Evolutionary conservation across 2,113 vertebrate species (phyloP), one percentile per base, ranked within the genome.

Genomic region (Brachyistius frenatus): DNA sequence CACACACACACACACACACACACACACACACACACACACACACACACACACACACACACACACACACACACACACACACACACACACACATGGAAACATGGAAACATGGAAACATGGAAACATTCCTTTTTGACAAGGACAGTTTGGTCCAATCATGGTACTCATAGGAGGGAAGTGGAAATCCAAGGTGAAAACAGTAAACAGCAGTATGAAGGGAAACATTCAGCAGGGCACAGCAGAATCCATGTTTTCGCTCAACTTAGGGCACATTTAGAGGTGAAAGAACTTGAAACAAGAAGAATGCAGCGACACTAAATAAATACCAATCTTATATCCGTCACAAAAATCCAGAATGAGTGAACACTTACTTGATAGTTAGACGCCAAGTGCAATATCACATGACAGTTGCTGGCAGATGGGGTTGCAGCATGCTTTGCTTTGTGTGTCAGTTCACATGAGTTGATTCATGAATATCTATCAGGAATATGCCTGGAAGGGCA

Each of bases 401-500:
- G 84, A 52, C 72, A 30, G 61, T 71, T 50, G 87, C 85, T 81
- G 86, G 85, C 90, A 92, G 92, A 90, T 83, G 23, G 84, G 91
- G 44, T 65, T 52, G 68, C 80, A 66, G 81, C n/a, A 16, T 33
- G 62, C 32, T 84, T 64, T 55, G 73, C 86, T 87, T 85, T 87
- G 80, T 65, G 70, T 79, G 61, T 86, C 88, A 76, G 68, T 86
- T 81, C 86, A 84, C 84, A 84, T 30, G 71, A 85, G 16, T 72
- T 64, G 56, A 2, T 78, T 90, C 85, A 89, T 91, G 85, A 90
- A 93, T 91, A 93, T 91, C 88, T 53, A 88, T 60, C 0, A 68
- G 5, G 23, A 77, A 77, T 60, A 60, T 52, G 76, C 44, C 54
- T 61, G 75, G 37, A 58, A 2, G 47, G 47, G 81, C 73, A 47